A percentile compares a stretch with the other conserved stretches of the same genome.
Conservation (phyloP, 2,113 vertebrate species). For the Numida meleagris region DNA sequence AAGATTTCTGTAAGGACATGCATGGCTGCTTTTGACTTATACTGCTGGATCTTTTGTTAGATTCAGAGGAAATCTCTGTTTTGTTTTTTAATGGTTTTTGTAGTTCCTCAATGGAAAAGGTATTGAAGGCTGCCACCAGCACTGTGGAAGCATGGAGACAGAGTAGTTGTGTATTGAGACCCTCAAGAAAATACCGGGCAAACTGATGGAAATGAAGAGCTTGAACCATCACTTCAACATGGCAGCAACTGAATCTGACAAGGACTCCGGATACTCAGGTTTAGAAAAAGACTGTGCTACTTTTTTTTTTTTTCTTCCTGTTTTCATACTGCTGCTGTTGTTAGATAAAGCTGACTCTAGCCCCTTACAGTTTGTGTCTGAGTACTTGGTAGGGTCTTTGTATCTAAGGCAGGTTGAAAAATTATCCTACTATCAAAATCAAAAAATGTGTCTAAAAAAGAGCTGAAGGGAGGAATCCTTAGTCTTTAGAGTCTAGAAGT, state of each 20-base stretch:
- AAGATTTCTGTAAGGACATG: background rate
- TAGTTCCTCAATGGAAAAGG: conserved; percentile 31
- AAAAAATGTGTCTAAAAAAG: background rate
- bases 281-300: background rate
- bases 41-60: background rate
- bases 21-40: background rate
- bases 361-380: background rate
- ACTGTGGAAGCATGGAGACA: conserved; percentile 43
- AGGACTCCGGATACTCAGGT: conserved; percentile 93
- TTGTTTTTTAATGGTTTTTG: conserved; percentile 14
- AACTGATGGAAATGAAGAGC: conserved; percentile 63
- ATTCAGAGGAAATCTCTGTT: background rate
- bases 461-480: background rate
- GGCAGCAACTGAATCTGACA: conserved; percentile 80
- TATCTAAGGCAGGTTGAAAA: background rate
- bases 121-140: background rate
- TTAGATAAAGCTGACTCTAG: background rate
- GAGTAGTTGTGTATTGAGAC: conserved; percentile 8
- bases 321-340: background rate
- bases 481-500: background rate
- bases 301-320: background rate
- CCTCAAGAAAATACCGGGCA: conserved; percentile 27
- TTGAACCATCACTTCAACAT: conserved; percentile 25
- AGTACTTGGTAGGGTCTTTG: background rate
- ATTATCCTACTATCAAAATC: background rate